A percentile compares a stretch with the other conserved stretches of the same genome.
Evolutionary conservation across 2,113 vertebrate genomes (phyloP).

Genomic region (Syrmaticus mikado): DNA sequence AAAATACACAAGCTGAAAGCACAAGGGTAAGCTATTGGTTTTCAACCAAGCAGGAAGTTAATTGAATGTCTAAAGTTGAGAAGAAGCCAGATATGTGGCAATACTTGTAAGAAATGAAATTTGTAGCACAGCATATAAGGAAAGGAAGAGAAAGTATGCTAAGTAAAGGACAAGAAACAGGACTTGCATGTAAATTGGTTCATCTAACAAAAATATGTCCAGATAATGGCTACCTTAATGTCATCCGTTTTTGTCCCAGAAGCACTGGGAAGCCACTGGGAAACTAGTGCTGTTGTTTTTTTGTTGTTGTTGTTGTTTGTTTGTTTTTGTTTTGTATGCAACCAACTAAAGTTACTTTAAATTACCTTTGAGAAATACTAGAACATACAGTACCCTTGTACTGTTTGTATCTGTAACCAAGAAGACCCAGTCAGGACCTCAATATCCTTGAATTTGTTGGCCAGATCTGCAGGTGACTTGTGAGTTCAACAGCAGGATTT

Average conservation of each 20-base stretch:
- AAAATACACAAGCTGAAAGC: neutral
- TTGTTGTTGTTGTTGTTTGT: neutral
- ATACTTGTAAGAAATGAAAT: neutral
- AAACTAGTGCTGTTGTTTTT: neutral
- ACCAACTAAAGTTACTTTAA: neutral
- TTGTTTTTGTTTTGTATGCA: neutral
- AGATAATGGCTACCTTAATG: neutral
- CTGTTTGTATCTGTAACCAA: neutral
- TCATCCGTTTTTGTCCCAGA: neutral
- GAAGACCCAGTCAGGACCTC: neutral
- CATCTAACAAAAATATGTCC: neutral
- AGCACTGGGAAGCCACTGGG: neutral
- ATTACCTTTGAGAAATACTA: neutral
- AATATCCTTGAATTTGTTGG: neutral
- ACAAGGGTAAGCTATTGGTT: neutral
- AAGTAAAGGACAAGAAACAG: neutral
- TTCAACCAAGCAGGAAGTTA: neutral
- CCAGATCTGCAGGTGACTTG: neutral
- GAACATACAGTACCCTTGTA: neutral
- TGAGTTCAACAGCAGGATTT: neutral
- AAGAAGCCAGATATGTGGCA: neutral
- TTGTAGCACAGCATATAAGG: neutral
- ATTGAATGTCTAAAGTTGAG: neutral
- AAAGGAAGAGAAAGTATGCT: neutral
- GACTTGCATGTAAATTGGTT: neutral